Evolutionary conservation across 2,113 vertebrate species (phyloP), one percentile per base, ranked within the genome.

Genomic region (Rhegmatorhina hoffmannsi): DNA sequence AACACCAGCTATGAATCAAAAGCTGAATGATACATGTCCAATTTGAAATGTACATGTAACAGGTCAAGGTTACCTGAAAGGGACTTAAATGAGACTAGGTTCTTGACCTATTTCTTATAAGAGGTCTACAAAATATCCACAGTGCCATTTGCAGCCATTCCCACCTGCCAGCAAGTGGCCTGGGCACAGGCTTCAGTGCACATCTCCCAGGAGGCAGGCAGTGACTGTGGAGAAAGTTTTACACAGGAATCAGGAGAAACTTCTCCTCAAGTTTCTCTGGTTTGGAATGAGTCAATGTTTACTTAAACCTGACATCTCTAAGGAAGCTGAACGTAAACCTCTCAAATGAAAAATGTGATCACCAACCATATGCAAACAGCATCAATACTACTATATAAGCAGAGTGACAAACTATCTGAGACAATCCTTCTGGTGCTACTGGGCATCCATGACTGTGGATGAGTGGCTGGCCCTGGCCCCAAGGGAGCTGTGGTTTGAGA

Each of bases 141-240:
- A 4, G 11, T 36, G 60, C 11, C 23, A 5, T 55, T 52, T 63
- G 29, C 34, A 59, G n/a, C 19, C n/a, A 2, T 62, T 75, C 5
- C 25, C 11, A 21, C 6, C 1, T 17, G 31, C 18, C 47, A 12
- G 11, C 1, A 1, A 3, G 20, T 11, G n/a, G 7, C 47, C 25
- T 28, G 62, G 19, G 49, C 53, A 75, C 60, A 47, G 15, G 49
- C 15, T 58, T 47, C 31, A 26, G 24, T 11, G 6, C 0, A 0
- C 2, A 2, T 46, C 69, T 92, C 44, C n/a, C 17, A 36, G 23
- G 36, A 64, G 49, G 46, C 59, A 77, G n/a, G 17, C 1, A 0
- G 26, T 31, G 13, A 38, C 25, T 29, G 8, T 10, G n/a, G 21
- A 72, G 52, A 28, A 40, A 24, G 16, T 24, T 95, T 85, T 53